phyloP scores from a whole-genome alignment of 2,113 vertebrate species.

The Equus przewalskii region DNA sequence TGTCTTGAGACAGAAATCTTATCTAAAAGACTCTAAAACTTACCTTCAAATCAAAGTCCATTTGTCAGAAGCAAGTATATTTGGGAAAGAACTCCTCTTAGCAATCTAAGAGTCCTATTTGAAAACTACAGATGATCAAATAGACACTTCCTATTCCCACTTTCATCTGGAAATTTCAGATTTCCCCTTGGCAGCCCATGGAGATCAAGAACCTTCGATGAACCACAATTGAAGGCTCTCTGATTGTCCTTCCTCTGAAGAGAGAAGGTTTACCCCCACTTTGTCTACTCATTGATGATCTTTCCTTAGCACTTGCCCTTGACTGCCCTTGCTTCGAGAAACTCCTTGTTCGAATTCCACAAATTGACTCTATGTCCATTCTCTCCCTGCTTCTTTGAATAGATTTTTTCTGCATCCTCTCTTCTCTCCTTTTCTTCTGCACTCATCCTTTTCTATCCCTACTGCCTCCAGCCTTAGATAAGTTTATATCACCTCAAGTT shows the following conservation, averaged over 20 bases:
- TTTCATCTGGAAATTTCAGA: slow-evolving; percentile 27
- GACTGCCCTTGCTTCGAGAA: not conserved
- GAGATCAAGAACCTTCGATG: not conserved
- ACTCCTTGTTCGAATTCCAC: not conserved
- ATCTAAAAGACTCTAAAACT: not conserved
- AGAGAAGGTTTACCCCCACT: not conserved
- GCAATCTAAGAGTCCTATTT: not conserved
- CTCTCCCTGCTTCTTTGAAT: not conserved
- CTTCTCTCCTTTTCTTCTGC: not conserved
- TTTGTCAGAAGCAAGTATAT: not conserved
- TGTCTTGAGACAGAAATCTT: slow-evolving; percentile 32
- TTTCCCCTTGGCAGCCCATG: not conserved
- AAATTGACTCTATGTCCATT: not conserved
- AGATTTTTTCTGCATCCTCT: not conserved
- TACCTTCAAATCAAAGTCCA: slow-evolving; percentile 18
- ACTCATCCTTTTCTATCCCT: not conserved
- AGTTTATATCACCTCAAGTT: not conserved
- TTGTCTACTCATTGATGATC: not conserved
- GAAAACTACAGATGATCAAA: slow-evolving; percentile 34
- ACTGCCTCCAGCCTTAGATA: not conserved
- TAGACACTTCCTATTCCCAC: not conserved
- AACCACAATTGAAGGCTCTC: not conserved
- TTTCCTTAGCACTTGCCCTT: not conserved
- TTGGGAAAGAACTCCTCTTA: not conserved
- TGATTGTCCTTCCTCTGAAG: not conserved